Evolutionary conservation across 2,797 vertebrate genomes (phyloP), one percentile per base, ranked within the genome.

Genomic region (Hoplostethus atlanticus): DNA sequence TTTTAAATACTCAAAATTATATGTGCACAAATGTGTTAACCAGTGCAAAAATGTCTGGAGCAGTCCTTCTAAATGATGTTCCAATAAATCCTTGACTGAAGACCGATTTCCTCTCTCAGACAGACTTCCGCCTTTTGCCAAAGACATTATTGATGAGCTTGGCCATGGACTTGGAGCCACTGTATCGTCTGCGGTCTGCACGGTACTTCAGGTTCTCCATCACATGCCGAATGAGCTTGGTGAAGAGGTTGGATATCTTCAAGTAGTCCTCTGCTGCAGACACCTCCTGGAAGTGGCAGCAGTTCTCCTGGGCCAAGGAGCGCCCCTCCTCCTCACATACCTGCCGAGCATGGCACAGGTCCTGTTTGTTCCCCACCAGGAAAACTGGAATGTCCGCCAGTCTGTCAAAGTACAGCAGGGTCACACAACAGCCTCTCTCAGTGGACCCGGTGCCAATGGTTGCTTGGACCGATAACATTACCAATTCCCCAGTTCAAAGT

Each of bases 131-230:
- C 69, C 83, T 91, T 82, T 93, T 92, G 66, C 89, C 86, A 73
- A 92, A 92, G 59, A 91, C 81, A 60, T 91, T 93, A 90, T 90
- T 91, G 78, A 93, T 94, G 53, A 92, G 83, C 72, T 92, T 90
- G 76, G 79, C 88, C 85, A 87, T 87, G 64, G 90, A 90, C 77
- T 87, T 90, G 68, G 92, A 89, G 64, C 86, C 90, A 60, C 82
- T 92, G 83, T 90, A 83, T 67, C 73, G 75, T 73, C 89, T 81
- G 73, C 68, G 67, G 73, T 89, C 87, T 46, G 81, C 61, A n/a
- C 79, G 71, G 63, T 72, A 61, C 80, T 88, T 88, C 55, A 87
- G 76, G 54, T 76, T 83, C 55, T 91, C 89, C 85, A 91, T 90
- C 56, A 91, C 85, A 51, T 86, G 75, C 55, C 66, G 70, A 21